Evolutionary conservation across 2,797 vertebrate genomes (phyloP).

Genomic region (Rhynchonycteris naso): DNA sequence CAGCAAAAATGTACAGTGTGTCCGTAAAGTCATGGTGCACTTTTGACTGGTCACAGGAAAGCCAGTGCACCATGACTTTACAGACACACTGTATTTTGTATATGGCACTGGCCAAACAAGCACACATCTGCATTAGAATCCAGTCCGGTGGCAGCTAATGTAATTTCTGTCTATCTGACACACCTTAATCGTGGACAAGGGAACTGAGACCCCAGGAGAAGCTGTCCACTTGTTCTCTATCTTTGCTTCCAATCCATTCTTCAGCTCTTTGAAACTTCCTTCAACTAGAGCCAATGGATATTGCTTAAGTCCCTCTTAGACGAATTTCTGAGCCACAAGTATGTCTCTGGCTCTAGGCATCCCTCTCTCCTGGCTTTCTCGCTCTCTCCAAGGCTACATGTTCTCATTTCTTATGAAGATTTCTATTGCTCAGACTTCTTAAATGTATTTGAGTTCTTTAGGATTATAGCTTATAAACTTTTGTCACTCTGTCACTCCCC

Average conservation of each 20-base stretch:
- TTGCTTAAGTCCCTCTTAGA: not conserved
- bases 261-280: not conserved
- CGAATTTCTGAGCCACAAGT: not conserved
- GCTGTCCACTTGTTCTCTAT: accelerated
- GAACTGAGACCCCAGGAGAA: not conserved
- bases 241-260: not conserved
- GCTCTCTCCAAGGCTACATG: not conserved
- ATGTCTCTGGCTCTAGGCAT: not conserved
- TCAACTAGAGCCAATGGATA: not conserved
- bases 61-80: too few species aligned
- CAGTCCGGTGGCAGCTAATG: not conserved
- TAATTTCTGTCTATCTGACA: not conserved
- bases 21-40: too few species aligned
- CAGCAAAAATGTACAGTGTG: not conserved
- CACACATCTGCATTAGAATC: not conserved
- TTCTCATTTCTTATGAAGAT: not conserved
- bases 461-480: not conserved
- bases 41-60: too few species aligned
- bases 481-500: not conserved
- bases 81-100: too few species aligned
- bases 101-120: not conserved
- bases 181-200: not conserved
- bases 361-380: not conserved
- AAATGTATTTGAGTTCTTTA: not conserved
- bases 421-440: not conserved